A percentile compares a stretch with the other conserved stretches of the same genome.
Evolutionary conservation across 2,888 invertebrate genomes (phyloP).

Genomic region (Gastrophysa polygoni): DNA sequence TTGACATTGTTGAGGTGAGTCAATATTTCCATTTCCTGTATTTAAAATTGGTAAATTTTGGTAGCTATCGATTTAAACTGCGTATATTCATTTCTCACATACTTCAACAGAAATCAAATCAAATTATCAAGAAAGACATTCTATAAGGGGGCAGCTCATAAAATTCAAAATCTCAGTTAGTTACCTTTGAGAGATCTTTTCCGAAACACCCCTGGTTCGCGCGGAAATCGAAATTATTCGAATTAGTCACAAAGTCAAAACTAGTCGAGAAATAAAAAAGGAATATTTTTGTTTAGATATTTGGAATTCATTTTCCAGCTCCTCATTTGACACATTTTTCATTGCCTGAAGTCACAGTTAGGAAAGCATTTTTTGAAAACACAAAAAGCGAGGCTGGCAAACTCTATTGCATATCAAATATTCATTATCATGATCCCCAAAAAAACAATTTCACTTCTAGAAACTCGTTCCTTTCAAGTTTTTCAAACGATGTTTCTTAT

Average conservation of each 20-base stretch:
- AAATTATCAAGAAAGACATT: conserved; percentile 53
- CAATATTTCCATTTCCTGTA: not conserved
- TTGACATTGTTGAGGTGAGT: too few relatives aligned
- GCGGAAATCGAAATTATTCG: conserved; percentile 59
- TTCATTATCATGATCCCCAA: too few relatives aligned
- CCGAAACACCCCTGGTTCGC: conserved; percentile 88
- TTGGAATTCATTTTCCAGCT: not conserved
- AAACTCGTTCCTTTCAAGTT: too few relatives aligned
- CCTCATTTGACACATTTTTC: conserved; percentile 4
- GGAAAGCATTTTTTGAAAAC: conserved; percentile 41
- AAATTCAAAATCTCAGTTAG: conserved; percentile 62
- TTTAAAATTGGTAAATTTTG: not conserved
- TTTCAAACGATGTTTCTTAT: too few relatives aligned
- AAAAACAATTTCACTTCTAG: too few relatives aligned
- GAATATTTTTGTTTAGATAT: too few relatives aligned
- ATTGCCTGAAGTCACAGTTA: conserved; percentile 46
- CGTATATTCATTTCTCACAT: conserved; percentile 53
- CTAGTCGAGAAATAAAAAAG: not conserved
- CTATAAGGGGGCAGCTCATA: conserved; percentile 61
- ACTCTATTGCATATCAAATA: conserved; percentile 50
- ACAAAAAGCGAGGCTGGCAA: conserved; percentile 59
- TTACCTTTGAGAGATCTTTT: conserved; percentile 97
- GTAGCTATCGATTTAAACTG: conserved; percentile 37
- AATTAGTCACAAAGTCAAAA: conserved; percentile 36
- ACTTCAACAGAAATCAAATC: conserved; percentile 44